These are phyloP conservation scores for Cryptus viduatorius DNA, from an alignment of 2,888 invertebrate genomes.

Conservation along the genomic window DNA sequence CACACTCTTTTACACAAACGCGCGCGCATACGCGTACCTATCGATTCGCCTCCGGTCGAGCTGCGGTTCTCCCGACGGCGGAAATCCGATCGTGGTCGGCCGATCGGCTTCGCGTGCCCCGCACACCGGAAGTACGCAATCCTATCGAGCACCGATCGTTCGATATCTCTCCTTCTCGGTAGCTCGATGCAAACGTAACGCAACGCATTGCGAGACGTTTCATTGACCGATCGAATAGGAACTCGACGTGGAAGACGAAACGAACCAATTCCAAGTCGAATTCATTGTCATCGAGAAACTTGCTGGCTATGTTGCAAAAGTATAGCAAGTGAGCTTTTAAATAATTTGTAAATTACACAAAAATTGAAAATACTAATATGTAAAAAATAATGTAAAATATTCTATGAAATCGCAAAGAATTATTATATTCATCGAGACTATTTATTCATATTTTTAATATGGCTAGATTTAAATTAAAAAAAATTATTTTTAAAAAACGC, in stretches of 20 bases:
- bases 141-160: constrained; percentile 64
- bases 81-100: constrained; percentile 68
- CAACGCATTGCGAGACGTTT: constrained; percentile 52
- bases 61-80: constrained; percentile 60
- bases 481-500: no score
- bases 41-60: constrained; percentile 64
- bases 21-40: constrained; percentile 13
- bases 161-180: constrained; percentile 45
- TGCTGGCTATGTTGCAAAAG: no score
- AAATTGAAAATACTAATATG: no score
- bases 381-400: no score
- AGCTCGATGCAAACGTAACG: constrained; percentile 18
- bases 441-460: no score
- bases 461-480: no score
- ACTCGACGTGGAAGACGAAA: constrained; percentile 61
- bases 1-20: constrained; percentile 1
- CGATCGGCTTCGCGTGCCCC: constrained; percentile 52
- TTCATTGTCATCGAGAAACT: background rate
- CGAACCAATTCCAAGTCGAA: constrained; percentile 10
- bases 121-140: constrained; percentile 64
- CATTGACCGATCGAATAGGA: constrained; percentile 64
- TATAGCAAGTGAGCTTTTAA: no score
- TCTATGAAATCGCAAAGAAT: no score
- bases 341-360: no score
- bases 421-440: no score